phyloP scores from a whole-genome alignment of 2,113 vertebrate species.

The Trachemys scripta region DNA sequence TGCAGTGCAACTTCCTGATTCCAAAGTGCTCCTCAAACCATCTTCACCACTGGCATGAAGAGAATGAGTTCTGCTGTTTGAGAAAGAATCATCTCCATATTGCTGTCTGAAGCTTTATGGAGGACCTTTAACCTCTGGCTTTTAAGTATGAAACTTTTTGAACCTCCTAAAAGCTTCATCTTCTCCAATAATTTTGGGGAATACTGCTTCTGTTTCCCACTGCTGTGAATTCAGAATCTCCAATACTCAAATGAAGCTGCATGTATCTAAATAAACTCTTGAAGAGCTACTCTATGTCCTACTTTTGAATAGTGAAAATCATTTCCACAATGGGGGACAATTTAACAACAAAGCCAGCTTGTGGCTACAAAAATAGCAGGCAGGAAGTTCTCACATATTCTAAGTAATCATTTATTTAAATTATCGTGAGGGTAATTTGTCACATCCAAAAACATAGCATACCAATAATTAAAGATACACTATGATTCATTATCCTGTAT shows the following conservation, averaged over 20 bases:
- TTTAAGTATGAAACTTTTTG: background rate
- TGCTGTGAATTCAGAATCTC: background rate
- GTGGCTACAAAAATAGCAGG: background rate
- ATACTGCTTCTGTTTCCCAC: background rate
- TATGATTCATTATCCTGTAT: background rate
- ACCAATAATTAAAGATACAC: background rate
- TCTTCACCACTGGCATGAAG: background rate
- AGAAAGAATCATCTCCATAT: background rate
- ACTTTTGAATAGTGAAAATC: background rate
- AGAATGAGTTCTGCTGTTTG: background rate
- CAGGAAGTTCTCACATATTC: background rate
- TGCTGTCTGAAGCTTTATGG: background rate
- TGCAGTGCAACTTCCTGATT: background rate
- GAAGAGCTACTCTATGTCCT: background rate
- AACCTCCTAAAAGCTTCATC: background rate
- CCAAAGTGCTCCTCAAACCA: background rate
- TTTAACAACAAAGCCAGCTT: background rate
- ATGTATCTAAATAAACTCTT: background rate
- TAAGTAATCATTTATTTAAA: constrained; percentile 1
- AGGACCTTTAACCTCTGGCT: background rate
- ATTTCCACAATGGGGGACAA: background rate
- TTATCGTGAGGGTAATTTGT: background rate
- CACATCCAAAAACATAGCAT: background rate
- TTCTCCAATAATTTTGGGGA: background rate
- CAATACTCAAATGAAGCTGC: background rate